Conservation (phyloP, 2,113 vertebrate species). For the Climacteris rufus region DNA sequence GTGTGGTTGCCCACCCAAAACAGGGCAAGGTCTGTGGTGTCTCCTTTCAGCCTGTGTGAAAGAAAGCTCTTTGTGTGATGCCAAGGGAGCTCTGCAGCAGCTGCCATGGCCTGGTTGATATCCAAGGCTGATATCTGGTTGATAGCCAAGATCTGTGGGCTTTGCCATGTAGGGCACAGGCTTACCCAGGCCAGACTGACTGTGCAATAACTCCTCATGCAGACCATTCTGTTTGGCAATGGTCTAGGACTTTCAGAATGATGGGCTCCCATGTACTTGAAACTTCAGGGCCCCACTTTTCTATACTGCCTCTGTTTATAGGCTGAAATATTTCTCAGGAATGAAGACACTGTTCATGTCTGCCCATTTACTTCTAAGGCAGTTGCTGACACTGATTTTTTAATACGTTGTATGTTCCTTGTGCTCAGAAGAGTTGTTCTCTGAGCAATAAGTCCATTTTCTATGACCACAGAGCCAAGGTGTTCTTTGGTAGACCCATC, state of each 20-base stretch:
- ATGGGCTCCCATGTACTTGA: neutral
- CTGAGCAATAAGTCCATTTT: neutral
- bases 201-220: fast-evolving
- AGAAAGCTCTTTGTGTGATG: neutral
- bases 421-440: neutral
- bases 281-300: neutral
- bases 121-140: too few relatives aligned
- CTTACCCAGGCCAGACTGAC: neutral
- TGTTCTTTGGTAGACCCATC: neutral
- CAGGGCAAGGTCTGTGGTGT: fast-evolving
- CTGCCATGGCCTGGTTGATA: fast-evolving
- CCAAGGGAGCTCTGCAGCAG: neutral
- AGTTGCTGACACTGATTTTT: neutral
- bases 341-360: fast-evolving
- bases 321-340: neutral
- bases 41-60: neutral
- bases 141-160: neutral
- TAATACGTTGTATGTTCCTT: neutral
- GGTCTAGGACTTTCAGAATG: neutral
- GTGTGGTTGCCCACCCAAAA: neutral
- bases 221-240: neutral
- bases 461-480: neutral
- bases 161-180: neutral
- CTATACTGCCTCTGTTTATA: neutral
- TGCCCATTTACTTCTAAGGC: neutral